These are phyloP conservation scores for Eublepharis macularius DNA, from an alignment of 2,113 vertebrate species.

Conservation along the genomic window DNA sequence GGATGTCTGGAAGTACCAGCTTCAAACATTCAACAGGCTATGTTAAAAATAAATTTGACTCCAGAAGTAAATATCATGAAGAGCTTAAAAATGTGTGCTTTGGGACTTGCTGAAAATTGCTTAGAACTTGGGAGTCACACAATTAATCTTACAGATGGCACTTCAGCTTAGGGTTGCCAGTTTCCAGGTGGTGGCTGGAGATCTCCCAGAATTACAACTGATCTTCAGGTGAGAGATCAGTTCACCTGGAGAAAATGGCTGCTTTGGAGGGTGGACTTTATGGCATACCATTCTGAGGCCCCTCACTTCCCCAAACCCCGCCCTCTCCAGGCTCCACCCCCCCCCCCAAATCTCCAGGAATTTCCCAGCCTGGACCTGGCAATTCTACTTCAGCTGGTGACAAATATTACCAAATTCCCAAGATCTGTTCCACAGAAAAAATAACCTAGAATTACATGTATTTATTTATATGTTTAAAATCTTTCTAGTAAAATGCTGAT, in stretches of 20 bases:
- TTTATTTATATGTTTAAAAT: not conserved
- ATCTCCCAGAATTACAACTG: too few relatives aligned
- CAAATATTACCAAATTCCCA: not conserved
- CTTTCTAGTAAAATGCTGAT: not conserved
- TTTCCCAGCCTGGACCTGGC: too few relatives aligned
- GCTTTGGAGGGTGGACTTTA: too few relatives aligned
- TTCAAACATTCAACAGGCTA: not conserved
- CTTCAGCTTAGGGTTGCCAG: too few relatives aligned
- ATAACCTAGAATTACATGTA: not conserved
- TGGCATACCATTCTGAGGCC: too few relatives aligned
- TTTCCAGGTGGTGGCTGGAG: too few relatives aligned
- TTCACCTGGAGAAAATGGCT: too few relatives aligned
- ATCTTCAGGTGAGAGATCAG: too few relatives aligned
- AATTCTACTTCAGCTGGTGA: conserved; percentile 12
- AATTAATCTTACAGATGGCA: too few relatives aligned
- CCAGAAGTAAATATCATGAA: not conserved
- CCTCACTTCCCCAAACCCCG: too few relatives aligned
- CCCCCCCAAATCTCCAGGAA: too few relatives aligned
- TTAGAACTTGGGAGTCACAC: not conserved
- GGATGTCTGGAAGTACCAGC: not conserved
- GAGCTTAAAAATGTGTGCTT: not conserved
- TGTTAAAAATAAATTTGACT: conserved; percentile 16
- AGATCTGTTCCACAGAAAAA: not conserved
- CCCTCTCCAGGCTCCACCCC: too few relatives aligned
- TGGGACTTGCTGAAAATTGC: not conserved